Percentiles rank a stretch among this genome's conserved stretches.
These are phyloP conservation scores for Catocala nupta DNA, from an alignment of 2,888 invertebrate species.

Conservation along the genomic window DNA sequence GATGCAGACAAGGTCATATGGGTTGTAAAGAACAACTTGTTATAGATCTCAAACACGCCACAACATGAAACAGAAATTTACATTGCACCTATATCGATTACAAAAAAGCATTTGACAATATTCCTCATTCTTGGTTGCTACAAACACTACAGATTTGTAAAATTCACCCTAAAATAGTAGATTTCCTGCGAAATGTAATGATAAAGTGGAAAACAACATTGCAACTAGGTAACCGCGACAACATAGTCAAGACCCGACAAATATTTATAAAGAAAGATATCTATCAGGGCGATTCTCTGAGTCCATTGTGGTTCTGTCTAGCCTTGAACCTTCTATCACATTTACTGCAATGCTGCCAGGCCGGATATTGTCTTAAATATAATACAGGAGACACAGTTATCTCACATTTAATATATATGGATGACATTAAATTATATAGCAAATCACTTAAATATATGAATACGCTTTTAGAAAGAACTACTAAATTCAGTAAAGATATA, in stretches of 20 bases:
- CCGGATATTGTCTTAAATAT: not conserved
- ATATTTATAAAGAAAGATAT: not conserved
- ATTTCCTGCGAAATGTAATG: not conserved
- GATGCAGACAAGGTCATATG: too few species aligned
- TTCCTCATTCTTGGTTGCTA: not conserved
- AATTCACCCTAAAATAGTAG: not conserved
- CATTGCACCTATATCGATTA: slow-evolving; percentile 1
- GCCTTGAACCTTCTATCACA: slow-evolving; percentile 2
- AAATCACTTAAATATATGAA: not conserved
- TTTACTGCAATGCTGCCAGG: not conserved
- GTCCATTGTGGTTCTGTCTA: not conserved
- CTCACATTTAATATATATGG: not conserved
- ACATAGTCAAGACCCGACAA: not conserved
- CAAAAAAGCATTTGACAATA: not conserved
- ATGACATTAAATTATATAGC: not conserved
- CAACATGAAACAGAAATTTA: not conserved
- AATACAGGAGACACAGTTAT: not conserved
- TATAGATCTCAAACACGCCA: too few species aligned
- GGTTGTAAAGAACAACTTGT: too few species aligned
- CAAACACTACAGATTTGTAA: not conserved
- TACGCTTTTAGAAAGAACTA: not conserved
- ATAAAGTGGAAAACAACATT: not conserved
- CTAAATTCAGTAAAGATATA: not conserved
- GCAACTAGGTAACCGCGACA: too few species aligned
- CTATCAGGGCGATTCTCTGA: not conserved